phyloP scores from a whole-genome alignment of 92 coral and sea anemone genomes.

The Scolanthus callimorphus region DNA sequence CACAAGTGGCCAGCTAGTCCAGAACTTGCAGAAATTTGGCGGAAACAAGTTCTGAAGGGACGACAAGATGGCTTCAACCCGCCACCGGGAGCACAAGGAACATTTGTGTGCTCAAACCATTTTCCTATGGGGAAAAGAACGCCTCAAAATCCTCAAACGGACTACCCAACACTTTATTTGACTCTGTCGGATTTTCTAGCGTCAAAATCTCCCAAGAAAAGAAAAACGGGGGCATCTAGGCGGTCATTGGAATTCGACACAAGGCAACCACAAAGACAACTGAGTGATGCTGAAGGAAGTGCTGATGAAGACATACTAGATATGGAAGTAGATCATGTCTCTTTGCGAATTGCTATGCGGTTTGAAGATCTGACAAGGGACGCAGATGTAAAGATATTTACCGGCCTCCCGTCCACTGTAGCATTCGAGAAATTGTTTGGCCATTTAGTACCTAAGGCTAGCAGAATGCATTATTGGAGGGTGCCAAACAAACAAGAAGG shows the following conservation, averaged over 20 bases:
- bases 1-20: conserved; percentile 10
- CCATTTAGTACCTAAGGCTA: too few relatives aligned
- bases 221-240: conserved; percentile 12
- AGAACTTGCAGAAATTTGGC: conserved; percentile 38
- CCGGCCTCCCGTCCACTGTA: conserved; percentile 41
- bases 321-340: conserved; percentile 9
- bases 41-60: conserved; percentile 44
- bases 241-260: neutral
- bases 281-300: neutral
- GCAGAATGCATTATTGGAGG: too few relatives aligned
- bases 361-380: conserved; percentile 43
- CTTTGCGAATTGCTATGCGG: conserved; percentile 16
- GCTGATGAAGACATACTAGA: conserved; percentile 26
- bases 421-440: too few relatives aligned
- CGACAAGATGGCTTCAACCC: conserved; percentile 32
- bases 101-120: conserved; percentile 51
- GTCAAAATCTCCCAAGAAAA: conserved; percentile 29
- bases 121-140: conserved; percentile 43
- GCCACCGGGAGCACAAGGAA: conserved; percentile 32
- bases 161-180: conserved; percentile 39
- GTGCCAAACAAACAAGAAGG: conserved; percentile 44
- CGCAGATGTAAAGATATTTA: conserved; percentile 26
- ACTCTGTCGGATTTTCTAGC: conserved; percentile 30
- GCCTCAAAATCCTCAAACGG: conserved; percentile 29
- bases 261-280: neutral